Conservation (phyloP, 2,113 vertebrate genomes). For the Glareola pratincola region DNA sequence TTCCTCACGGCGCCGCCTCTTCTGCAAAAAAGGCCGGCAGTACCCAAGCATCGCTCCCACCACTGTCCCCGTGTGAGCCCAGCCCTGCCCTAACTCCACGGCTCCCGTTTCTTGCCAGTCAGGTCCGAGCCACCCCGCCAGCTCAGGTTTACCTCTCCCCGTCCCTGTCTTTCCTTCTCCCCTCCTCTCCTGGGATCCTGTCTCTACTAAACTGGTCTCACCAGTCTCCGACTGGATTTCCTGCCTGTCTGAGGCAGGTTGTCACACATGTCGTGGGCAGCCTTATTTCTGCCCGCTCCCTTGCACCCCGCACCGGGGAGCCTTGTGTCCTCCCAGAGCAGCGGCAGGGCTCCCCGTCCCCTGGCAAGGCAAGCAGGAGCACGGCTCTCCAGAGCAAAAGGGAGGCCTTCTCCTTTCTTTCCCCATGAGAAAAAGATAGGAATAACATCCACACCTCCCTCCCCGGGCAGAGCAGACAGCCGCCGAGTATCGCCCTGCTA, state of each 20-base stretch:
- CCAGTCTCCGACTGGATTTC: not conserved
- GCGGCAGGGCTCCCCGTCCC: not conserved
- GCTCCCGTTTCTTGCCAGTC: not conserved
- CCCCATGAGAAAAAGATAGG: not conserved
- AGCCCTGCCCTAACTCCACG: not conserved
- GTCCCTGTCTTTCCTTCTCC: not conserved
- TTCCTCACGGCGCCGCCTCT: not conserved
- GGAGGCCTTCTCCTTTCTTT: not conserved
- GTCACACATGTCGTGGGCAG: not conserved
- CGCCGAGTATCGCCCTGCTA: fast-evolving
- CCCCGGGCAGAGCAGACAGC: not conserved
- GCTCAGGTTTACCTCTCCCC: not conserved
- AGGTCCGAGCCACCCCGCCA: not conserved
- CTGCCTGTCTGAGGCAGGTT: not conserved
- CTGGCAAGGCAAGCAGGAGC: not conserved
- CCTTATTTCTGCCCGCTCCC: not conserved
- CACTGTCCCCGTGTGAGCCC: not conserved
- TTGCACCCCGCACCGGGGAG: fast-evolving
- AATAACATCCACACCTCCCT: not conserved
- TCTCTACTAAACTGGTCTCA: not conserved
- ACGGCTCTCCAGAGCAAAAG: not conserved
- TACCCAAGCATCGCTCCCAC: not conserved
- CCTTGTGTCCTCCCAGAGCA: not conserved
- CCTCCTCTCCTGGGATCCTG: not conserved
- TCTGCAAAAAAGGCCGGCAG: not conserved